Percentiles rank a stretch among this genome's conserved stretches.
These are phyloP conservation scores for Cantharis nigra DNA, from an alignment of 2,888 invertebrate genomes.

Conservation along the genomic window DNA sequence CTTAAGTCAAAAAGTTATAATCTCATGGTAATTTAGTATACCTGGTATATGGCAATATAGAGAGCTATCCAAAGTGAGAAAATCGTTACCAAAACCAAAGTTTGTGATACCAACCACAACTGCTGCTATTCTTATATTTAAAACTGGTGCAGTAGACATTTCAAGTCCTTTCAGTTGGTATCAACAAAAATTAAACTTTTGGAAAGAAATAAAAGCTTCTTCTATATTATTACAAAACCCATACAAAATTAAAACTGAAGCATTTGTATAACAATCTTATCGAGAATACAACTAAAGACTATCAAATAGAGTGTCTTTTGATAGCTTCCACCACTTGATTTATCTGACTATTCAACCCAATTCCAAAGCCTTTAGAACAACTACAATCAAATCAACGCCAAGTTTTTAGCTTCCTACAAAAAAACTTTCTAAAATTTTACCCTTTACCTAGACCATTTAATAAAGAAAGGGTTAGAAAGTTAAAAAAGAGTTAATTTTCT, in stretches of 20 bases:
- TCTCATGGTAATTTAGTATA: background rate
- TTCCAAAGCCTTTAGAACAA: background rate
- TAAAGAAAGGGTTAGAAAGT: background rate
- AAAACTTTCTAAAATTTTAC: background rate
- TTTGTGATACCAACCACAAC: background rate
- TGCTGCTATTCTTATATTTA: background rate
- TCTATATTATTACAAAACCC: background rate
- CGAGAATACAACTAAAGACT: background rate
- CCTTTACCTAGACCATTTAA: background rate
- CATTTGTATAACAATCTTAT: background rate
- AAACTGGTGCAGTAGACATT: background rate
- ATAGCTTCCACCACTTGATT: background rate
- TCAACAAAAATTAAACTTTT: background rate
- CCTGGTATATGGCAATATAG: background rate
- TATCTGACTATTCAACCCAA: background rate
- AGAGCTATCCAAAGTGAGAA: background rate
- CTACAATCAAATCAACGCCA: background rate
- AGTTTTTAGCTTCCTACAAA: background rate
- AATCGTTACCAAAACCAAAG: background rate
- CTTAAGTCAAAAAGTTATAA: background rate
- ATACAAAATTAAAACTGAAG: background rate
- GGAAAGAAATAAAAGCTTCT: background rate
- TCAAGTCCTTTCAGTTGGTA: background rate
- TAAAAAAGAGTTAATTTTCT: background rate
- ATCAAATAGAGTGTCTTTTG: background rate